Conservation (phyloP, 2,797 vertebrate genomes). For the Serranus cabrilla region DNA sequence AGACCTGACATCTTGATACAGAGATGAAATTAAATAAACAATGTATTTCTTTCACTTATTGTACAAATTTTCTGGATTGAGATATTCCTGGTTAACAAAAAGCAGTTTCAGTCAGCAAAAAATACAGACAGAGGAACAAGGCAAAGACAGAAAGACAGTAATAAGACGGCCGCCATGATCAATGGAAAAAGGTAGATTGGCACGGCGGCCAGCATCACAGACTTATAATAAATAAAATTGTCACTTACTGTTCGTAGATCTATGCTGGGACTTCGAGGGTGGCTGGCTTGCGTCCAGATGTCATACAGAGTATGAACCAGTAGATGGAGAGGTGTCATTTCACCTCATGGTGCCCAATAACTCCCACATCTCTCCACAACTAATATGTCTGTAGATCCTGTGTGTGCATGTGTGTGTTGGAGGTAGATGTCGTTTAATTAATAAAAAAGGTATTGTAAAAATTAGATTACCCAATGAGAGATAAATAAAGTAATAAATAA, state of each 20-base stretch:
- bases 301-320: too few species aligned
- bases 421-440: too few species aligned
- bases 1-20: neutral
- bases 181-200: neutral
- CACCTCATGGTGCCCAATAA: too few species aligned
- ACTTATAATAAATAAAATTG: neutral
- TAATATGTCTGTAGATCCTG: too few species aligned
- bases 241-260: neutral
- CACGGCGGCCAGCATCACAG: neutral
- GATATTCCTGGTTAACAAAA: neutral
- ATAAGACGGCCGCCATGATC: neutral
- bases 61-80: neutral
- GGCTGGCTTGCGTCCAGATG: too few species aligned
- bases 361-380: too few species aligned
- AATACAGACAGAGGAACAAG: too few species aligned
- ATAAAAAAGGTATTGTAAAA: too few species aligned
- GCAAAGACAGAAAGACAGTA: too few species aligned
- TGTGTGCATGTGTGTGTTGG: too few species aligned
- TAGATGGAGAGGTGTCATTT: too few species aligned
- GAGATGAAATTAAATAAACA: neutral
- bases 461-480: neutral
- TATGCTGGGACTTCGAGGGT: too few species aligned
- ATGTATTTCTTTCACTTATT: neutral
- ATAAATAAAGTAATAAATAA: neutral
- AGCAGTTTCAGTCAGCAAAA: neutral